These are phyloP conservation scores for Steinernema scapterisci DNA, from an alignment of 2,888 invertebrate species.

Conservation along the genomic window DNA sequence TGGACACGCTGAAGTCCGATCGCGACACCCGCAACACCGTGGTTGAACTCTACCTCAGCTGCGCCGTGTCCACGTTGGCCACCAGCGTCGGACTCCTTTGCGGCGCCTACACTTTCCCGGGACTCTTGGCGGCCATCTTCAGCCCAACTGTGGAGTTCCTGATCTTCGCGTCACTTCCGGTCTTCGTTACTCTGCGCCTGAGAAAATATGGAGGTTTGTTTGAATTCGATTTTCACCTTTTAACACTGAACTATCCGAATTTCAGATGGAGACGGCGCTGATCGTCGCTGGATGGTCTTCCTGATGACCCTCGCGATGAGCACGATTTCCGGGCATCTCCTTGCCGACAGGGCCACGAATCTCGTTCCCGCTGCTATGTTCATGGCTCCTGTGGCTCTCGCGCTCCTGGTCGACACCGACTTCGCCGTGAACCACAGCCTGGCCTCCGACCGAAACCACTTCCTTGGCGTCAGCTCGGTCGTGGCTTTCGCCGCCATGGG, in stretches of 20 bases:
- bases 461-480: background rate
- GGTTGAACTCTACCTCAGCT: constrained; percentile 56
- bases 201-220: constrained; percentile 47
- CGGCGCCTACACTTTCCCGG: constrained; percentile 46
- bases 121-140: constrained; percentile 46
- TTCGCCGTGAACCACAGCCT: background rate
- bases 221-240: background rate
- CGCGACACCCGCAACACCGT: constrained; percentile 49
- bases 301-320: constrained; percentile 43
- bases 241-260: background rate
- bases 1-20: constrained; percentile 43
- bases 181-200: constrained; percentile 44
- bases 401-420: constrained; percentile 40
- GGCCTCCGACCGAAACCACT: background rate
- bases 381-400: constrained; percentile 41
- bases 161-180: constrained; percentile 46
- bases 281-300: constrained; percentile 52
- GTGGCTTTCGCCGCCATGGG: background rate
- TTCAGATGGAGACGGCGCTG: constrained; percentile 49
- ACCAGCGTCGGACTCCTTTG: constrained; percentile 48
- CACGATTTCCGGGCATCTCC: constrained; percentile 46
- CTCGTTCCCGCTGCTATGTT: constrained; percentile 49
- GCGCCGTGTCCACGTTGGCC: constrained; percentile 49
- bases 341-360: constrained; percentile 43
- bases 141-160: constrained; percentile 42